Base-by-base conservation (phyloP, 2,113 vertebrate genomes). In the Kryptolebias marmoratus region DNA sequence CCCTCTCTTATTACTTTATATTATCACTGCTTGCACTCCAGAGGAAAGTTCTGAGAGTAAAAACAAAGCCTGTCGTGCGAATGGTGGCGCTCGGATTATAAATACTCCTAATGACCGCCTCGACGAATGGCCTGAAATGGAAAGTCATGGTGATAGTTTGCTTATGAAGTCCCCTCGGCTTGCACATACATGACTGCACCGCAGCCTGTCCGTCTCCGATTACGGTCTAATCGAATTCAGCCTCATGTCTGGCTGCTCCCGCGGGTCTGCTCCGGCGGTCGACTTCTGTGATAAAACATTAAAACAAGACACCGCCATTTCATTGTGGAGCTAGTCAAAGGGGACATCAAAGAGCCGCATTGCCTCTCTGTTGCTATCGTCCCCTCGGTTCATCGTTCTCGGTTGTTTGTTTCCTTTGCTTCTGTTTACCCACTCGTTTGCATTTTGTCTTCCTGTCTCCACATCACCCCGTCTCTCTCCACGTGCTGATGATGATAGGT, bases 231-330 rank as follows among this genome's bases (percentile, higher is more conserved):
- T 91, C 77, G 83, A 89, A 92, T 92, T 90, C 89, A 87, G 74
- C 73, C 81, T 86, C 90, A 91, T 91, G 91, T 92, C 87, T 91
- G 83, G 73, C 84, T 59, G 75, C 65, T 90, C 92, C 88, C 89
- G 45, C 2, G 90, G 87, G 90, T 79, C 88, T 80, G 84, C 81
- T 86, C 85, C 47, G 76, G 60, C 71, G 84, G 81, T 83, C 80
- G 67, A 73, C 86, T 87, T 77, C 78, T 80, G 88, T 92, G 92
- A 92, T 92, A 91, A 92, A 89, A 93, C 89, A 91, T 89, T 90
- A 89, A 91, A 88, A 89, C 84, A 86, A 90, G 89, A 90, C 89
- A 85, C 74, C 54, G 44, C 72, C 88, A 81, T 89, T 90, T 90
- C 85, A 90, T 90, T 89, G 84, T 83, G 77, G 81, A 67, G 62